Evolutionary conservation across 2,888 invertebrate species (phyloP).

Genomic region (Xanthia togata): DNA sequence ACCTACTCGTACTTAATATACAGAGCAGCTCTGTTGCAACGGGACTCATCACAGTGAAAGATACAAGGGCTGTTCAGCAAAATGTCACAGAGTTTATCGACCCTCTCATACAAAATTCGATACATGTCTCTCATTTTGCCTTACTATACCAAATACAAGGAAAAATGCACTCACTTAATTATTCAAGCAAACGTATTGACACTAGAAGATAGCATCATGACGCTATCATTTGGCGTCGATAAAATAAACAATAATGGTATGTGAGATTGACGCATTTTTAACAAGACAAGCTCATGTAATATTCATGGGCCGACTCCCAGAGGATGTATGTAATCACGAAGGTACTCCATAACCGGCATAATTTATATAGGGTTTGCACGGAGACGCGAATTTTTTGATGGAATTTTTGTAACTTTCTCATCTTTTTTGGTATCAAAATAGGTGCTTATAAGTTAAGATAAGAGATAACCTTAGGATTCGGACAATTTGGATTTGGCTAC

Average conservation of each 20-base stretch:
- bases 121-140: conserved; percentile 32
- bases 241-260: conserved; percentile 81
- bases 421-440: not conserved
- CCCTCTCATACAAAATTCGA: conserved; percentile 44
- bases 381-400: conserved; percentile 2
- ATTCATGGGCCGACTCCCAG: conserved; percentile 79
- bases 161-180: conserved; percentile 59
- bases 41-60: not conserved
- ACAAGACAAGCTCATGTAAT: conserved; percentile 85
- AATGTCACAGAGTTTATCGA: conserved; percentile 9
- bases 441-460: not conserved
- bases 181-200: conserved; percentile 62
- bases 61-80: not conserved
- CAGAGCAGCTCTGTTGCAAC: not conserved
- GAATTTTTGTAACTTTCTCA: conserved; percentile 9
- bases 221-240: conserved; percentile 77
- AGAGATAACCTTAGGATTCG: not conserved
- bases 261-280: conserved; percentile 86
- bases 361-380: conserved; percentile 74
- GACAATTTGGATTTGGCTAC: not conserved
- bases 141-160: conserved; percentile 43
- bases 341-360: conserved; percentile 71
- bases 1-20: not conserved
- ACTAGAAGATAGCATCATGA: conserved; percentile 57
- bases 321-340: conserved; percentile 85